Evolutionary conservation across 2,113 vertebrate genomes (phyloP), one percentile per base, ranked within the genome.

Genomic region (Litocranius walleri): DNA sequence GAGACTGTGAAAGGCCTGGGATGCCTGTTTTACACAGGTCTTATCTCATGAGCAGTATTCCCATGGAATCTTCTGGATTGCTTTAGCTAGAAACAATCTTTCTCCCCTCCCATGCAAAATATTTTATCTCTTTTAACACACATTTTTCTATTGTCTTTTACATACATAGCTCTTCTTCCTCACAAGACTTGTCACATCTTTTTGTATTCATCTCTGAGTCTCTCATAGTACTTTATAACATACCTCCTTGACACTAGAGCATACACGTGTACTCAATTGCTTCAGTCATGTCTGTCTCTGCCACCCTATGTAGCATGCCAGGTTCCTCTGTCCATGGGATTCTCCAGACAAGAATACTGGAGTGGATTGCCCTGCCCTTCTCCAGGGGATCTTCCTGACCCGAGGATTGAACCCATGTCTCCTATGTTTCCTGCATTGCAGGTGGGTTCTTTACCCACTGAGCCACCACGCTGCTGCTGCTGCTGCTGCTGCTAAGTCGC

Each of bases 81-180:
- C 61, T 74, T n/a, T 57, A 40, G 5, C 45, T 43, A 8, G 10
- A 78, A 82, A 93, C 48, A 17, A 80, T 30, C 83, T 74, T 54
- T 85, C 82, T 90, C 33, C 40, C 30, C n/a, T 77, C 64, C 88
- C 16, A 57, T 25, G 61, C 21, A 57, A 61, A 88, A 3, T 3
- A 62, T 36, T 92, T 84, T 48, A 15, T 74, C n/a, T 90, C 40
- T 64, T 77, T 71, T 57, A 59, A 93, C n/a, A 54, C n/a, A 77
- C 40, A 29, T 57, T 57, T 90, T 43, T 86, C 43, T 59, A 52
- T 81, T 90, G 36, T 19, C 12, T 48, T 40, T 95, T 81, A 83
- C 2, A 16, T 52, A 27, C 3, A 1, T 67, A 30, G 29, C 40
- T 89, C 54, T 21, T 92, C 61, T 89, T 94, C 56, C 91, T 64